These are phyloP conservation scores for Spodoptera picta DNA, from an alignment of 2,888 invertebrate species.

Conservation along the genomic window DNA sequence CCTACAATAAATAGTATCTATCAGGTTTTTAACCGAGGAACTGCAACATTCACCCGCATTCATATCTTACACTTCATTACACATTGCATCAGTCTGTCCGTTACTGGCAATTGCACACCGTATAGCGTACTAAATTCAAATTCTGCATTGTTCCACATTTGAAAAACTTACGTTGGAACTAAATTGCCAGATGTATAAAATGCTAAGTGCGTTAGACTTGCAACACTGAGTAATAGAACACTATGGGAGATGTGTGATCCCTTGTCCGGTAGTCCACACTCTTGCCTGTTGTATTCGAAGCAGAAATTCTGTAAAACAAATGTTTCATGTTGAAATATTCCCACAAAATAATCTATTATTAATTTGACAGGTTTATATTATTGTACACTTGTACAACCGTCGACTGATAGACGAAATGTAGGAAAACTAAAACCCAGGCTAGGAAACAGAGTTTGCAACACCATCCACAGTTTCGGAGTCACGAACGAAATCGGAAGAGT, in stretches of 20 bases:
- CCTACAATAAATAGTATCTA: slow-evolving; percentile 58
- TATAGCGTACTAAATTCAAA: slow-evolving; percentile 42
- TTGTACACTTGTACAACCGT: no score
- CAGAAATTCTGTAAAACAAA: slow-evolving; percentile 80
- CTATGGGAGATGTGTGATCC: slow-evolving; percentile 60
- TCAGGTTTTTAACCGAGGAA: slow-evolving; percentile 60
- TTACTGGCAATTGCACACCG: slow-evolving; percentile 49
- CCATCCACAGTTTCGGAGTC: slow-evolving; percentile 50
- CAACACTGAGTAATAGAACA: slow-evolving; percentile 64
- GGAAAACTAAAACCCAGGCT: slow-evolving; percentile 4
- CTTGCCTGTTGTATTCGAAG: slow-evolving; percentile 80
- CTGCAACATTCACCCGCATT: slow-evolving; percentile 56
- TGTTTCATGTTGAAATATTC: slow-evolving; percentile 15
- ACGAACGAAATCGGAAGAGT: slow-evolving; percentile 55
- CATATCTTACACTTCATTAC: slow-evolving; percentile 51
- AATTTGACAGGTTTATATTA: neutral
- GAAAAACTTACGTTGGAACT: slow-evolving; percentile 55
- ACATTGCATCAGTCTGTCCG: slow-evolving; percentile 49
- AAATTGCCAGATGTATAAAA: slow-evolving; percentile 44
- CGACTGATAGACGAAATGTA: neutral
- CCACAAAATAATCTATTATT: no score
- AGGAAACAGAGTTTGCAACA: slow-evolving; percentile 31
- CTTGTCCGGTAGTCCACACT: slow-evolving; percentile 71
- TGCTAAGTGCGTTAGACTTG: slow-evolving; percentile 64
- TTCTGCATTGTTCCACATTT: slow-evolving; percentile 33